Evolutionary conservation across 2,888 invertebrate species (phyloP), one percentile per base, ranked within the genome.

Genomic region (Blastobasis adustella): DNA sequence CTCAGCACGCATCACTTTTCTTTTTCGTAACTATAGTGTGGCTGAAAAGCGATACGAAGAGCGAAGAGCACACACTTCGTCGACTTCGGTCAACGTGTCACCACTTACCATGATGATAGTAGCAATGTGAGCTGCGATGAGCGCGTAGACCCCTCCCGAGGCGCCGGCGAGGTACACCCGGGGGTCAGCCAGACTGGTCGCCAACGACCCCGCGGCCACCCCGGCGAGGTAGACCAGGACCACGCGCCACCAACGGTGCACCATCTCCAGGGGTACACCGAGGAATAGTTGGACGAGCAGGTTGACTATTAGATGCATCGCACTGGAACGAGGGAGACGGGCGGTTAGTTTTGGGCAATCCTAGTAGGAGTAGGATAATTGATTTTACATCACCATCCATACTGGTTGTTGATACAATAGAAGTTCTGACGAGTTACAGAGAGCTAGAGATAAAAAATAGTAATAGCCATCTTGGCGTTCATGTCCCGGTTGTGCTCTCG

Each of bases 231-330:
- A 97, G 39, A 97, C 94, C 8, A 94, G 80, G 0, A 94, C 87
- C 5, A 99, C 95, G 48, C 98, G 90, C 97, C 97, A 97, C 94
- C 96, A 97, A 60, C 94, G 93, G 79, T 99, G 98, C 0, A 98
- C 98, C 93, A 99, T 94, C 84, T 99, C 99, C 56, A 99, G 81
- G 0, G 98, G 98, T 7, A 98, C 92, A 0, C 99, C 99, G 53
- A 99, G 90, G 77, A 98, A 90, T 54, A 99, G 88, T 79, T 99
- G 98, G 55, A 98, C 96, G 50, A 97, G 82, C 37, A 98, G 88
- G 79, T 99, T 99, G 69, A 97, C 96, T 57, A 96, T 85, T 42
- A 99, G 89, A 78, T 99, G 99, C 70, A 95, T 92, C 47, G 93
- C 91, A 49, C 96, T 96, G 88, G 10, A 78, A 79, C 37, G 37